Percentiles rank a stretch among this genome's conserved stretches.
Evolutionary conservation across 2,113 vertebrate species (phyloP).

Genomic region (Nyctereutes procyonoides): DNA sequence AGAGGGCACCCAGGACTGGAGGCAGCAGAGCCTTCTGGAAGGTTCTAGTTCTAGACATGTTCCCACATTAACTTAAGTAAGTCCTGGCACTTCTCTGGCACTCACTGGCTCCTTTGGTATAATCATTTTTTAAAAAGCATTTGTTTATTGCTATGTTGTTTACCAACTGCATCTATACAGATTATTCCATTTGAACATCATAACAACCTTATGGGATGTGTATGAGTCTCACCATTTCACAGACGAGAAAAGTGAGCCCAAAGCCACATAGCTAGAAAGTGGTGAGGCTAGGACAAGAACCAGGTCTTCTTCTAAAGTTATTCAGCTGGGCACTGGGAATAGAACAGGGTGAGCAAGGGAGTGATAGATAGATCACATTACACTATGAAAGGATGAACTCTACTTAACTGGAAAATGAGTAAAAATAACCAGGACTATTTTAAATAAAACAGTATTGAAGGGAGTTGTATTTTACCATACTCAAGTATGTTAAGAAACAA

Average conservation of each 20-base stretch:
- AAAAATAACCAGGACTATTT: not conserved
- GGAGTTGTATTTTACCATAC: not conserved
- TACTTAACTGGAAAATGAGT: not conserved
- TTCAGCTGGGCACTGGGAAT: not conserved
- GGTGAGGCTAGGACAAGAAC: not conserved
- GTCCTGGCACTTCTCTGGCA: not conserved
- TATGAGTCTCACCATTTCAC: not conserved
- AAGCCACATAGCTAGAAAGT: not conserved
- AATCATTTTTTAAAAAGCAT: not conserved
- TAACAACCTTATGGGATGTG: not conserved
- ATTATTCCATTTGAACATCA: not conserved
- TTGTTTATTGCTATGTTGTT: not conserved
- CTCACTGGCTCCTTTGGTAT: not conserved
- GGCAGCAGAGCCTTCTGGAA: too few relatives aligned
- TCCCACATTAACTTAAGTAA: not conserved
- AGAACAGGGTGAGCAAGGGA: not conserved
- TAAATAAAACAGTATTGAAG: constrained; percentile 26
- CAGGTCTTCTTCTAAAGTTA: not conserved
- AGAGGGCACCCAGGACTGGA: too few relatives aligned
- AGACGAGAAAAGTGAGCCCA: not conserved
- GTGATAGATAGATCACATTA: not conserved
- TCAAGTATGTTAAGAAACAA: not conserved
- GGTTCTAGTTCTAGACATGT: not conserved
- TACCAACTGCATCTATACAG: not conserved
- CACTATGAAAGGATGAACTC: not conserved